Percentiles rank a stretch among this genome's conserved stretches.
Conservation (phyloP, 2,888 invertebrate genomes). For the Alviniconcha strummeri region DNA sequence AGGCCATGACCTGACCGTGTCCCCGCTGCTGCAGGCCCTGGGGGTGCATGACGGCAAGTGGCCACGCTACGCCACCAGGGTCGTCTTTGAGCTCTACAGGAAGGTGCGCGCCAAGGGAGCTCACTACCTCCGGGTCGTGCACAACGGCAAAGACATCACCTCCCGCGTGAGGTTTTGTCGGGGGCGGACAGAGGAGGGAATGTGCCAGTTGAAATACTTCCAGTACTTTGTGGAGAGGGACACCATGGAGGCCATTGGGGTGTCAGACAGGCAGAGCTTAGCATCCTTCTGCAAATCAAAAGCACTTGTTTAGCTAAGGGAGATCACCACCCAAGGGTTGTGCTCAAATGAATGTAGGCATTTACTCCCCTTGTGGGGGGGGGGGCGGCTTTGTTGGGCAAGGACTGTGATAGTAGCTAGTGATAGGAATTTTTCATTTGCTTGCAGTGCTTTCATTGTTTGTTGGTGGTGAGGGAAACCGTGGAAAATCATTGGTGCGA, state of each 20-base stretch:
- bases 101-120: conserved; percentile 27
- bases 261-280: background rate
- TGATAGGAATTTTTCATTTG: background rate
- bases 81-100: conserved; percentile 90
- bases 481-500: too few relatives aligned
- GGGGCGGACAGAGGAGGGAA: conserved; percentile 52
- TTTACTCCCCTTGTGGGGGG: too few relatives aligned
- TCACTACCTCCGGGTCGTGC: conserved; percentile 85
- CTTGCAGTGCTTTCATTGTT: background rate
- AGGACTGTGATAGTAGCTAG: background rate
- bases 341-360: background rate
- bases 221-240: conserved; percentile 91
- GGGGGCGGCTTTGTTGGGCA: too few relatives aligned
- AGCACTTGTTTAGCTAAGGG: background rate
- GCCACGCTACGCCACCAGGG: conserved; percentile 89
- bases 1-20: conserved; percentile 93
- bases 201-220: conserved; percentile 91
- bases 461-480: too few relatives aligned
- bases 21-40: conserved; percentile 87
- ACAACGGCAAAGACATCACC: conserved; percentile 91
- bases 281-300: background rate
- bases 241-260: conserved; percentile 83
- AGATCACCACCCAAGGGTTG: background rate
- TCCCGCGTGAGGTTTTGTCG: conserved; percentile 87
- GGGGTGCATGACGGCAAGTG: conserved; percentile 80